Base-by-base conservation (phyloP, 2,797 vertebrate genomes). In the Poeciliopsis presidionis region DNA sequence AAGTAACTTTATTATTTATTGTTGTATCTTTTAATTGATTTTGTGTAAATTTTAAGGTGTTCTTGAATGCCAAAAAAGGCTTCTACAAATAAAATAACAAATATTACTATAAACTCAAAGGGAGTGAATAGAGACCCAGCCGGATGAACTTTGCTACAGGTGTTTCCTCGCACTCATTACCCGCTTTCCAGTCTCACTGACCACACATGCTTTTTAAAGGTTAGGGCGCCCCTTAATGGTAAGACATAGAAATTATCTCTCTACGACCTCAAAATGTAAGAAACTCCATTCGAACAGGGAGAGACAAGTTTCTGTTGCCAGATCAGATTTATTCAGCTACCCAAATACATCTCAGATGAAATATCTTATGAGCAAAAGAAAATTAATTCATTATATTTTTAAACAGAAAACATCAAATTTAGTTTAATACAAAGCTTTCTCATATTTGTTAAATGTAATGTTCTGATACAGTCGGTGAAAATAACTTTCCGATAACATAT, bases 401-500 rank as follows among this genome's bases (percentile, higher is more conserved):
- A 33, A 73, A 73, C 55, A 72, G 63, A 28, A 45, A 81, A 78
- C 46, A 78, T 46, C 65, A 76, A 59, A 55, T 78, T 69, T 70
- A 20, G 63, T 70, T 76, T 65, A 0, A 67, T 61, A 82, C 30
- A 33, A 59, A 76, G 4, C 22, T 72, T 76, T 39, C 39, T 67
- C 2, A 49, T 65, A 36, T 81, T 74, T 91, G 45, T 61, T 81
- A 63, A 75, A 55, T 75, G 49, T 71, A 82, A 82, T 70, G 67
- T 85, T 28, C 70, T 63, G 78, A 20, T 74, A 74, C 57, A 81
- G 86, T 87, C 82, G 72, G 78, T 84, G 78, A 86, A 85, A 85
- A 84, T 41, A 78, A 84, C 33, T 79, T 83, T 81, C 28, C 79
- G 74, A 88, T 87, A 85, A 65, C 57, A 87, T 79, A 85, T 13